These are phyloP conservation scores for Sarcophaga peregrina DNA, from an alignment of 1,140 invertebrate species.

Conservation along the genomic window DNA sequence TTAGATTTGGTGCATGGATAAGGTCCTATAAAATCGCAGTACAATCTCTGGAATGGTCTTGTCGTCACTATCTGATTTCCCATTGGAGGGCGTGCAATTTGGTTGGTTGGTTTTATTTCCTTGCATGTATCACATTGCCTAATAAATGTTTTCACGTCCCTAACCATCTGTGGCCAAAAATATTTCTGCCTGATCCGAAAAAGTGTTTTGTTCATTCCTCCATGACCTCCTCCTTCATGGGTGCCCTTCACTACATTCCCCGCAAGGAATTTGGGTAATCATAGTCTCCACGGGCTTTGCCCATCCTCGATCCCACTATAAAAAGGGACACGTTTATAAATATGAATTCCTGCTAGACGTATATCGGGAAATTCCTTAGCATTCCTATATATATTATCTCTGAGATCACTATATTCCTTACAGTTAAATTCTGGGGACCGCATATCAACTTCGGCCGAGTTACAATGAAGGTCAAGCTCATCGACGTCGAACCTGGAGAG, in stretches of 20 bases:
- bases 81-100: not conserved
- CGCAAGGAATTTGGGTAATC: slow-evolving; percentile 13
- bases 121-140: not conserved
- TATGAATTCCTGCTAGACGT: not conserved
- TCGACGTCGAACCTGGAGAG: not conserved
- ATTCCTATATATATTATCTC: not conserved
- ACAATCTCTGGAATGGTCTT: slow-evolving; percentile 10
- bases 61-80: not conserved
- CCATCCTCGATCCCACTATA: not conserved
- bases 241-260: not conserved
- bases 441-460: not conserved
- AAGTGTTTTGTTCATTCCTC: slow-evolving; percentile 11
- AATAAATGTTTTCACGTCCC: slow-evolving; percentile 5
- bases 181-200: not conserved
- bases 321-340: slow-evolving; percentile 20
- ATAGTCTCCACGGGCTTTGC: slow-evolving; percentile 24
- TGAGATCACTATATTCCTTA: not conserved
- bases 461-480: not conserved
- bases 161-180: slow-evolving; percentile 1
- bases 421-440: not conserved
- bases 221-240: too few relatives aligned
- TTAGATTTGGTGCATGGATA: not conserved
- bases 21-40: slow-evolving; percentile 17
- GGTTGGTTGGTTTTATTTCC: not conserved
- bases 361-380: not conserved